These are phyloP conservation scores for Bedellia somnulentella DNA, from an alignment of 2,888 invertebrate species.

Conservation along the genomic window DNA sequence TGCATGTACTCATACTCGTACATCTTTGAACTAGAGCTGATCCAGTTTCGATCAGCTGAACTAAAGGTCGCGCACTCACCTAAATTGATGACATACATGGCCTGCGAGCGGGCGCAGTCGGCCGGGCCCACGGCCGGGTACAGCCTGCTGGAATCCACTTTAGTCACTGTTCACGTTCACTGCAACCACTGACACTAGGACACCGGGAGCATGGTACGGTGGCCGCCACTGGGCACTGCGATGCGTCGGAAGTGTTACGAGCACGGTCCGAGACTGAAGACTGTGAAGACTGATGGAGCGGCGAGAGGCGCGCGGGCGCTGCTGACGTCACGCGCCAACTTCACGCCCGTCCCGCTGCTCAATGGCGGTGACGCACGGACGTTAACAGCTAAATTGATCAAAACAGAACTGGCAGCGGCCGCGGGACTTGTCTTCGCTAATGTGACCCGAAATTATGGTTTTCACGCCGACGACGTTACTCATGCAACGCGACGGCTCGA, in stretches of 20 bases:
- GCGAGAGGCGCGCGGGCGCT: constrained; percentile 12
- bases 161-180: constrained; percentile 36
- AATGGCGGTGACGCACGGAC: constrained; percentile 4
- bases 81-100: constrained; percentile 61
- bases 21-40: no score
- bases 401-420: constrained; percentile 1
- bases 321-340: constrained; percentile 11
- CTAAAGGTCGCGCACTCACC: constrained; percentile 46
- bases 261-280: constrained; percentile 11
- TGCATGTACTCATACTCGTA: no score
- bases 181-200: constrained; percentile 37
- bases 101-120: constrained; percentile 56
- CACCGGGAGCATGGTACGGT: constrained; percentile 47
- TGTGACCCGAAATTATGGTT: no score
- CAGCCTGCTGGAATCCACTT: constrained; percentile 56
- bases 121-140: constrained; percentile 57
- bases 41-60: constrained; percentile 32
- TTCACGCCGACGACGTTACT: no score
- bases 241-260: constrained; percentile 4
- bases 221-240: constrained; percentile 21
- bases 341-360: constrained; percentile 11
- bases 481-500: no score
- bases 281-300: constrained; percentile 33
- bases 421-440: no score
- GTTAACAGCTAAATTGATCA: constrained; percentile 2